Evolutionary conservation across 2,113 vertebrate genomes (phyloP), one percentile per base, ranked within the genome.

Genomic region (Propithecus coquereli): DNA sequence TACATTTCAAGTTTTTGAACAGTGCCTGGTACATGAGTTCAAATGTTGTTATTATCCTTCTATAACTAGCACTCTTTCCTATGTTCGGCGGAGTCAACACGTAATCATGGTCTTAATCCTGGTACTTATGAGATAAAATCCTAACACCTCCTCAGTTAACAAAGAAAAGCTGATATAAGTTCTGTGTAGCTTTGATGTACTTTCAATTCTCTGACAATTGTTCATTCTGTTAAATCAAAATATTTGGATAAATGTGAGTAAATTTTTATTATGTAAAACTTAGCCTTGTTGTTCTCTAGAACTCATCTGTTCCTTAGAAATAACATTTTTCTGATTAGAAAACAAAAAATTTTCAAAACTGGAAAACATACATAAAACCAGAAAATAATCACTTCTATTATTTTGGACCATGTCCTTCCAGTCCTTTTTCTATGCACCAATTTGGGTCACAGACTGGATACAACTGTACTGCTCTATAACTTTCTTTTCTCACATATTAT

Each of bases 181-280:
- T 77, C 80, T 70, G 8, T 90, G 43, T 61, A 45, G 40, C 27
- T 82, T 63, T 71, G 40, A 3, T 63, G 10, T 65, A 52, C 13
- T 70, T 70, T 65, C 20, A 73, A 90, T 90, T 87, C 81, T 87
- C 76, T 83, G 61, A 92, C 70, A 93, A 80, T 20, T 43, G 14
- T 87, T 95, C 32, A 57, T 32, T 74, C 11, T 50, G 14, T 80
- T 90, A 90, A 90, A 85, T 59, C 30, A 74, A 83, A 96, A 87
- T 87, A 82, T 37, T 87, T 54, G 54, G 9, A 52, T 73, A 63
- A 81, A 68, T 81, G 73, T 81, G 23, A 87, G 30, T 45, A 70
- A 61, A 47, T 20, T 87, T 87, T 94, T 30, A 80, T 73, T 73
- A 50, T n/a, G 83, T 3, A 68, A 43, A 87, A 96, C 16, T 57